Base-by-base conservation (phyloP, 1,140 invertebrate species). In the Chrysopa pallens region DNA sequence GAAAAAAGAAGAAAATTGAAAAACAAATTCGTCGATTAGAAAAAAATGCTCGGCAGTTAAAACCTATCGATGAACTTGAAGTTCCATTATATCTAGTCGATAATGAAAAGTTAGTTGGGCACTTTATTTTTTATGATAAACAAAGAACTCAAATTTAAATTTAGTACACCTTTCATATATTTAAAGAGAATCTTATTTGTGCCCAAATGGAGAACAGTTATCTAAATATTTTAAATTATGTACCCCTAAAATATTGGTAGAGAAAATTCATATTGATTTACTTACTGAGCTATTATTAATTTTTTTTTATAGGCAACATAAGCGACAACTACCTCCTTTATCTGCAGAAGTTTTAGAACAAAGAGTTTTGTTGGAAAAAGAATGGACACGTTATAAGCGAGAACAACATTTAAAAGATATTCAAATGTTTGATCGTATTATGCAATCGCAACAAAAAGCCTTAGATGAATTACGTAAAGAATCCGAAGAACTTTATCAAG, bases 1-100 rank as follows among this genome's bases (percentile, higher is more conserved):
- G 82, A 39, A 80, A 65, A 50, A 78, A 74, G 46, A 86, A 69
- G 52, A 86, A 78, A 61, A 48, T 93, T 13, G 85, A 89, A 57
- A 91, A 89, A 59, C 69, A 73, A 55, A 92, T 93, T 50, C 67
- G 79, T 39, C 66, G 72, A 46, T 58, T 92, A 23, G 73, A 88
- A 54, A 90, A 81, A 58, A 69, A 74, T 64, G 62, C 76, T 0
- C 66, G 71, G 43, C 78, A 87, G 54, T 57, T 87, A 13, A 92
- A 92, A 61, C 85, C 87, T 1, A 73, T 92, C 40, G 70, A 76
- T 46, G 88, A 92, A 64, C 52, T 76, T 37, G 82, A 91, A 64
- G 59, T 84, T 8, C 74, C 84, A 1, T 49, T 73, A 29, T 56
- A 68, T 37, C 50, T 89, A 9, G 51, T 76, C 9, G 73, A 84